These are phyloP conservation scores for Clinocottus analis DNA, from an alignment of 2,113 vertebrate genomes.

Conservation along the genomic window DNA sequence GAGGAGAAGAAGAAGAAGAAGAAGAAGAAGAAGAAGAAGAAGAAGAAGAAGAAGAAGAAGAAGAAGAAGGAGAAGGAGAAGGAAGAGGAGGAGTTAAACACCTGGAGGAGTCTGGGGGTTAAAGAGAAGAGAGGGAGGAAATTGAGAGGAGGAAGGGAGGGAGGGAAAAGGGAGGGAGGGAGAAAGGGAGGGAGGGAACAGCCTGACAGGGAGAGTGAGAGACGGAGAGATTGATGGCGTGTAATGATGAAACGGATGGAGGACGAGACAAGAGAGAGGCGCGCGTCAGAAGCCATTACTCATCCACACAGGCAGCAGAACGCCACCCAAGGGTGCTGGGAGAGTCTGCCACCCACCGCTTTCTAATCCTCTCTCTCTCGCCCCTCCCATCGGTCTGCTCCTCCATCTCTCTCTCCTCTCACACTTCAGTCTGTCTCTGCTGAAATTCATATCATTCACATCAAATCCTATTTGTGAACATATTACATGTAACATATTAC, in stretches of 20 bases:
- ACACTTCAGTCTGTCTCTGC: constrained; percentile 13
- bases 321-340: constrained; percentile 66
- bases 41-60: too few species aligned
- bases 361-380: constrained; percentile 40
- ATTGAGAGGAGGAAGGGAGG: background rate
- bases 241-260: constrained; percentile 81
- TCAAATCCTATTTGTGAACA: constrained; percentile 34
- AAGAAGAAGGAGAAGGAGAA: too few species aligned
- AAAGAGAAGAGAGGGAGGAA: background rate
- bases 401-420: constrained; percentile 17
- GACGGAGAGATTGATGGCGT: constrained; percentile 76
- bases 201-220: constrained; percentile 71
- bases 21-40: too few species aligned
- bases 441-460: constrained; percentile 35
- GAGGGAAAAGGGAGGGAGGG: background rate
- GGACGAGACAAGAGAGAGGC: constrained; percentile 76
- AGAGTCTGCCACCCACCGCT: constrained; percentile 56
- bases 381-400: constrained; percentile 28
- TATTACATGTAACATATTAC: too few species aligned
- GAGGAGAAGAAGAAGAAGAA: too few species aligned
- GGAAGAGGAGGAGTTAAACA: constrained; percentile 61
- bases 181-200: constrained; percentile 38
- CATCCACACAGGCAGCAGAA: constrained; percentile 56
- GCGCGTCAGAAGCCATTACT: constrained; percentile 77
- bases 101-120: constrained; percentile 54